Evolutionary conservation across 2,113 vertebrate species (phyloP), one percentile per base, ranked within the genome.

Genomic region (Nannospalax galili): DNA sequence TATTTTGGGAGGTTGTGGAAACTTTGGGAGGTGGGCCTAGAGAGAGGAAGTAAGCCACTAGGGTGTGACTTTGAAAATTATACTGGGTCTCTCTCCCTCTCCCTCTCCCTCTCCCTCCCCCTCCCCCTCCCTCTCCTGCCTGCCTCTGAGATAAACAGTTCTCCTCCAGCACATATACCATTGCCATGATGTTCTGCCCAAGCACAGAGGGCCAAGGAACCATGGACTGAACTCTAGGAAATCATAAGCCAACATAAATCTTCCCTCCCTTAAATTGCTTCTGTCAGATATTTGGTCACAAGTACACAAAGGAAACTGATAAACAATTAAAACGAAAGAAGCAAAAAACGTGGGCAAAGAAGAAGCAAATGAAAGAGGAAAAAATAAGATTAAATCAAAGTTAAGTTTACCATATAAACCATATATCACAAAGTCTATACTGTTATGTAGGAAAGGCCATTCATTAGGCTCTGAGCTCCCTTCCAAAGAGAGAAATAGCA

Each of bases 351-450:
- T 67, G 37, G 24, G 24, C 28, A 92, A 84, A 88, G 85, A 89
- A 73, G 92, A 95, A 93, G 81, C 95, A 91, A 93, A 82, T 40
- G 6, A 92, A 28, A 24, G 32, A 90, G 67, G 67, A 88, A 48
- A 91, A 95, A 42, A 35, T 64, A 73, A 77, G 65, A 75, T 75
- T 65, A 56, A 69, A 69, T 58, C 58, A 72, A n/a, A 60, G 26
- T n/a, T 89, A 95, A 92, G 26, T 60, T 91, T 58, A 69, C 30
- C 35, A 72, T 30, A 92, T 86, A 90, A 88, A 84, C 58, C 37
- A 40, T 32, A 56, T 70, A 12, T 58, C 52, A 90, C 72, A 73
- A 92, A 40, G 45, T 40, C 65, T 65, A 72, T 1, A 40, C 26
- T 37, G 20, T 0, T 92, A 16, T 65, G 82, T 75, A 58, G 60